These are phyloP conservation scores for Pithys albifrons DNA, from an alignment of 2,113 vertebrate genomes.

Conservation along the genomic window DNA sequence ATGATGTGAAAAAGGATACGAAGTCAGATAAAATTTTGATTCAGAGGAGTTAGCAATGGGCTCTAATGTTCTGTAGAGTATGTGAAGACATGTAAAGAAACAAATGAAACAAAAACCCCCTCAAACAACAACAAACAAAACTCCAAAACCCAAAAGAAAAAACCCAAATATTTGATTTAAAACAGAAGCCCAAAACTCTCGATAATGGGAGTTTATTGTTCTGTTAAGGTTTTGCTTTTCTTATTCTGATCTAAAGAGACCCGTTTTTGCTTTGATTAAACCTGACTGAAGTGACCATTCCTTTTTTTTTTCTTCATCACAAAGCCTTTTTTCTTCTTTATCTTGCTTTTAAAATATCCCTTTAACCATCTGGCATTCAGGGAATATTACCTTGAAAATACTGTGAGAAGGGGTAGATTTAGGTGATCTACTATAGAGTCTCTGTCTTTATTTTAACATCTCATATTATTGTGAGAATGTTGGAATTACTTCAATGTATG, in stretches of 20 bases:
- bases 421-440: not conserved
- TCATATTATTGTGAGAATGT: not conserved
- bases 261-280: not conserved
- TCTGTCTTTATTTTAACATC: not conserved
- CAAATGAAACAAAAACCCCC: no score
- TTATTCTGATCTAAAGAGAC: not conserved
- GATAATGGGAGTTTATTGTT: not conserved
- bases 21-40: not conserved
- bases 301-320: not conserved
- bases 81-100: not conserved
- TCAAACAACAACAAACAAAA: no score
- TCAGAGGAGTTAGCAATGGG: not conserved
- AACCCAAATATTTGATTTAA: not conserved
- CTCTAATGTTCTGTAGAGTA: not conserved
- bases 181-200: not conserved
- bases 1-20: not conserved
- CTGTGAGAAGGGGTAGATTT: not conserved
- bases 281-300: not conserved
- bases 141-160: rapidly evolving
- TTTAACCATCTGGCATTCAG: not conserved
- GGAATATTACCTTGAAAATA: not conserved
- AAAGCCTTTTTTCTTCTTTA: not conserved
- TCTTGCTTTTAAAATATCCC: not conserved
- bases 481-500: not conserved
- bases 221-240: not conserved